Percentiles rank a stretch among this genome's conserved stretches.
phyloP scores from a whole-genome alignment of 2,797 vertebrate species.

The Calcarius lapponicus region DNA sequence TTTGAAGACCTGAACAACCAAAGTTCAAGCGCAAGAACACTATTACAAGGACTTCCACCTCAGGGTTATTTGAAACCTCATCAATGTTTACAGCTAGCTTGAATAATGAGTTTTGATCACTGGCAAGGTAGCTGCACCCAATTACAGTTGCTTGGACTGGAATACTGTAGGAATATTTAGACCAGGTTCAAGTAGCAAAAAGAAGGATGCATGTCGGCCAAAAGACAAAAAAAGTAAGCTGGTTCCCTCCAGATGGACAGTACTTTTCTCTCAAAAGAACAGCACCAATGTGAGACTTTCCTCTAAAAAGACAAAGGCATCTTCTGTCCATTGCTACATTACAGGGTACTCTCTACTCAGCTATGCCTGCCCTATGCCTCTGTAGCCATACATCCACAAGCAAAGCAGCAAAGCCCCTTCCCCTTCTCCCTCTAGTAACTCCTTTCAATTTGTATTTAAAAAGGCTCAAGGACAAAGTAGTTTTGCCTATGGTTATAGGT shows the following conservation, averaged over 20 bases:
- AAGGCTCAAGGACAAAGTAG: background rate
- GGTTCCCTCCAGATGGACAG: background rate
- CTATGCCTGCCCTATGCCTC: background rate
- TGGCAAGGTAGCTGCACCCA: background rate
- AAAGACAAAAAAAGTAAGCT: background rate
- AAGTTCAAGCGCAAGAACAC: background rate
- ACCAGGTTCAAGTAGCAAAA: background rate
- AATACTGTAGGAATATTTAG: background rate
- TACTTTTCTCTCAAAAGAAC: background rate
- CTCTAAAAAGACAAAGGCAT: background rate
- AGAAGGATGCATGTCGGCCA: background rate
- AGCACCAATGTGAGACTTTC: background rate
- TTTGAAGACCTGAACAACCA: background rate
- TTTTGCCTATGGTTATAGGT: background rate
- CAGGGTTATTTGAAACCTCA: background rate
- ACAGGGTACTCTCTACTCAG: accelerated
- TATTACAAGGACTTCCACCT: background rate
- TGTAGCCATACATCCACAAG: background rate
- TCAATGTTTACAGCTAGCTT: background rate
- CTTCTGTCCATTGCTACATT: background rate
- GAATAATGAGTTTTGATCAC: background rate
- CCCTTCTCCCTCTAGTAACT: background rate
- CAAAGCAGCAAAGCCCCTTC: background rate
- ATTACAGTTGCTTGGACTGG: background rate
- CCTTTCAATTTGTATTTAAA: background rate